A percentile compares a stretch with the other conserved stretches of the same genome.
Evolutionary conservation across 2,797 vertebrate species (phyloP).

Genomic region (Gephyroberyx darwinii): DNA sequence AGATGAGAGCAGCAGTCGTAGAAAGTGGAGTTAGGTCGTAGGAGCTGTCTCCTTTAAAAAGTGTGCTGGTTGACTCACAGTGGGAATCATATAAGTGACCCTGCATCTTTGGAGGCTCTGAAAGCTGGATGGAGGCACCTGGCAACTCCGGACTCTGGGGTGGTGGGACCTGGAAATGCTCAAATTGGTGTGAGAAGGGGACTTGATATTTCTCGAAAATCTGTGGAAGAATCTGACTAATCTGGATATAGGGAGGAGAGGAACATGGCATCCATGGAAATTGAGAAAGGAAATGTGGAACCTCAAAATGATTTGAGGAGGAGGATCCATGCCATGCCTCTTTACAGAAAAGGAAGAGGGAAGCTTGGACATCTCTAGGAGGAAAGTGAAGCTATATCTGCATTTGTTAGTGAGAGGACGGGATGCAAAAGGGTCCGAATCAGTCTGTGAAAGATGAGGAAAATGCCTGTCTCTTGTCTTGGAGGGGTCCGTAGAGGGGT

Average conservation of each 20-base stretch:
- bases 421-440: background rate
- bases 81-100: too few species aligned
- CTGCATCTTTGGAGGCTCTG: too few species aligned
- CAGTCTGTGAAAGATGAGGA: background rate
- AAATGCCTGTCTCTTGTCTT: background rate
- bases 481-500: background rate
- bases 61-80: too few species aligned
- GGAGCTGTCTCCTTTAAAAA: too few species aligned
- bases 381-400: background rate
- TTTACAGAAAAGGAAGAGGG: background rate
- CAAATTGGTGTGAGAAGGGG: too few species aligned
- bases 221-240: background rate
- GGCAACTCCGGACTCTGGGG: too few species aligned
- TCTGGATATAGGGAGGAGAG: background rate
- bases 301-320: background rate
- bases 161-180: too few species aligned
- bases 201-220: too few species aligned
- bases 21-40: too few species aligned
- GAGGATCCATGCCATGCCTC: background rate
- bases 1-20: too few species aligned
- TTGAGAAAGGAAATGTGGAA: background rate
- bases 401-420: background rate
- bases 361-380: background rate
- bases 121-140: too few species aligned
- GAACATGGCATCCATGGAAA: too few species aligned